Conservation (phyloP, 2,888 invertebrate species). For the Caenorhabditis sinica region DNA sequence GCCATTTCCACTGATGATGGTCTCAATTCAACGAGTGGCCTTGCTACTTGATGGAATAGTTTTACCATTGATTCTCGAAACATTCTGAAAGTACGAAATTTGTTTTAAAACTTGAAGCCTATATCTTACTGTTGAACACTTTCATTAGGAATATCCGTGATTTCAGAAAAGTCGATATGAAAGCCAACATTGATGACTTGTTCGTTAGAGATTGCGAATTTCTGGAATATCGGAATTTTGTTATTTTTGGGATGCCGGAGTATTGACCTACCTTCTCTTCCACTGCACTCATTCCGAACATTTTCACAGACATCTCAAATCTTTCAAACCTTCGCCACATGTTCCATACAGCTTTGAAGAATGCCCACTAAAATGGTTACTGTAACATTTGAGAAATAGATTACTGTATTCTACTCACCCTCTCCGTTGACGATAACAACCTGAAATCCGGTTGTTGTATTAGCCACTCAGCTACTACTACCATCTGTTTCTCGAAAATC, state of each 20-base stretch:
- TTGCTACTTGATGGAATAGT: slow-evolving; percentile 54
- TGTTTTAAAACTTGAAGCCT: not conserved
- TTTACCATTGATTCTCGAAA: slow-evolving; percentile 62
- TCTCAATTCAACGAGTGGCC: slow-evolving; percentile 54
- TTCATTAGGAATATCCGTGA: slow-evolving; percentile 57
- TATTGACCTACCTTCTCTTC: slow-evolving; percentile 20
- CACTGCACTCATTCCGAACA: slow-evolving; percentile 45
- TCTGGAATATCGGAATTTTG: slow-evolving; percentile 17
- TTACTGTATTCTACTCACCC: slow-evolving; percentile 29
- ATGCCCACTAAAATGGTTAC: slow-evolving; percentile 18
- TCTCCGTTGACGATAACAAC: slow-evolving; percentile 52
- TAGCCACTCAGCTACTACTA: slow-evolving; percentile 66
- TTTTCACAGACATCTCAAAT: slow-evolving; percentile 64
- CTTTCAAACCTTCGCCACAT: slow-evolving; percentile 67
- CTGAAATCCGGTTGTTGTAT: slow-evolving; percentile 63
- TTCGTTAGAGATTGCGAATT: slow-evolving; percentile 54
- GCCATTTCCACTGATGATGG: slow-evolving; percentile 62
- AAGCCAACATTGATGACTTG: slow-evolving; percentile 36
- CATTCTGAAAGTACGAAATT: slow-evolving; percentile 39
- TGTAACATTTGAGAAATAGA: not conserved
- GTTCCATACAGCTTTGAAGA: slow-evolving; percentile 68
- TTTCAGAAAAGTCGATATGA: slow-evolving; percentile 59
- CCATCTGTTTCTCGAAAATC: slow-evolving; percentile 62
- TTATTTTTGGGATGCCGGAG: not conserved
- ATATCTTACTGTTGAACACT: slow-evolving; percentile 37